Base-by-base conservation (phyloP, 2,888 invertebrate species). In the Venustoraphidia nigricollis region DNA sequence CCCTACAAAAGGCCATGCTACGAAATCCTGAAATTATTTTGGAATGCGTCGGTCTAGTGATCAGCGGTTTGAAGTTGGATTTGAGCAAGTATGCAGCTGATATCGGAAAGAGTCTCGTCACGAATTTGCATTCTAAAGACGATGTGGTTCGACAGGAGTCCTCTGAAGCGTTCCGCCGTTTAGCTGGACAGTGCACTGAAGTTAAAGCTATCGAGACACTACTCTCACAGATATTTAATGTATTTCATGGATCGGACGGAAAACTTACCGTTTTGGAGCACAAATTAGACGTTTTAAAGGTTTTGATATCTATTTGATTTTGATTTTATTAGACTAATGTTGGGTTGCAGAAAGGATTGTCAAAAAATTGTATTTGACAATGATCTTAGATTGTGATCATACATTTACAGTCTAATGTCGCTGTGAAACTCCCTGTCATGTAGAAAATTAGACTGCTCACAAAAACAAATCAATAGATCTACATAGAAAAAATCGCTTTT, bases 1-100 rank as follows among this genome's bases (percentile, higher is more conserved):
- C 90, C 2, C 69, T 94, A 47, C 89, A 92, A 63, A 92, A 93
- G 63, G 82, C 91, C 14, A 84, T 96, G 80, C 70, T 97, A 34
- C 71, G 97, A 45, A 94, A 89, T 67, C 95, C 97, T 0, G 97
- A 97, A 72, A 80, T 91, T 46, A 84, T 89, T 52, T 73, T 94
- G 14, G 79, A 85, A 62, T 80, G 82, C 13, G 83, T 94, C 37
- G 86, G 86, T 0, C 72, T 81, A 44, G 79, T 93, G 51, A 66
- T 94, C 27, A 72, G 74, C 8, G 79, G 80, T 46, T 62, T 92
- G 8, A 72, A 77, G 47, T 65, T 91, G 5, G 84, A 89, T 61
- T 71, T 94, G 34, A 90, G 89, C 60, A 76, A 77, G 44, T 81
- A 84, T 63, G 82, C 83, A 8, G 65, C 75, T 39, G 87, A 87